Evolutionary conservation across 2,797 vertebrate species (phyloP).

Genomic region (Sebastes itinus): DNA sequence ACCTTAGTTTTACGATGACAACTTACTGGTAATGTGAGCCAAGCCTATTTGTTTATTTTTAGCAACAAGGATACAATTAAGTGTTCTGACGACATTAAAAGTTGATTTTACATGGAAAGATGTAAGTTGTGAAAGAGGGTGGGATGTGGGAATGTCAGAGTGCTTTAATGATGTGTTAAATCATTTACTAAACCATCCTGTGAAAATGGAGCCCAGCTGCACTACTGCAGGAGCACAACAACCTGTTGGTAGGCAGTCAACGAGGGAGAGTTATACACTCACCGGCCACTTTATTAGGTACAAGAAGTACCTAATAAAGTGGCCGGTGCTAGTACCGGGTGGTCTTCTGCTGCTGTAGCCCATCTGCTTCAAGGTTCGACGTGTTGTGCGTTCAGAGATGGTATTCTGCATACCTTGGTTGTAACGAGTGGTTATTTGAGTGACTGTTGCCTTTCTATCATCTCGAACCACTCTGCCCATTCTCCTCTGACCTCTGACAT

Average conservation of each 20-base stretch:
- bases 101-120: slow-evolving; percentile 45
- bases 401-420: too few species aligned
- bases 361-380: too few species aligned
- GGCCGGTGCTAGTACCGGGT: too few species aligned
- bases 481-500: too few species aligned
- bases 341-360: too few species aligned
- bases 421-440: too few species aligned
- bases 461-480: too few species aligned
- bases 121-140: slow-evolving; percentile 26
- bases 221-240: slow-evolving; percentile 19
- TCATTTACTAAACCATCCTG: slow-evolving; percentile 44
- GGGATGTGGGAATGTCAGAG: slow-evolving; percentile 13
- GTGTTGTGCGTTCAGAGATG: too few species aligned
- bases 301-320: too few species aligned
- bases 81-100: slow-evolving; percentile 44
- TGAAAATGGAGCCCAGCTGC: slow-evolving; percentile 56
- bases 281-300: too few species aligned
- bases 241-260: slow-evolving; percentile 17
- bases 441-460: too few species aligned
- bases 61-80: slow-evolving; percentile 53
- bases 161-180: slow-evolving; percentile 67
- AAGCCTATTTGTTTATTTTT: slow-evolving; percentile 43
- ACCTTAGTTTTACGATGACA: slow-evolving; percentile 26
- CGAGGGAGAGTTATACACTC: not conserved
- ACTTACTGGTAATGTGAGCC: slow-evolving; percentile 15